phyloP scores from a whole-genome alignment of 2,797 vertebrate genomes.

The Acomys russatus region DNA sequence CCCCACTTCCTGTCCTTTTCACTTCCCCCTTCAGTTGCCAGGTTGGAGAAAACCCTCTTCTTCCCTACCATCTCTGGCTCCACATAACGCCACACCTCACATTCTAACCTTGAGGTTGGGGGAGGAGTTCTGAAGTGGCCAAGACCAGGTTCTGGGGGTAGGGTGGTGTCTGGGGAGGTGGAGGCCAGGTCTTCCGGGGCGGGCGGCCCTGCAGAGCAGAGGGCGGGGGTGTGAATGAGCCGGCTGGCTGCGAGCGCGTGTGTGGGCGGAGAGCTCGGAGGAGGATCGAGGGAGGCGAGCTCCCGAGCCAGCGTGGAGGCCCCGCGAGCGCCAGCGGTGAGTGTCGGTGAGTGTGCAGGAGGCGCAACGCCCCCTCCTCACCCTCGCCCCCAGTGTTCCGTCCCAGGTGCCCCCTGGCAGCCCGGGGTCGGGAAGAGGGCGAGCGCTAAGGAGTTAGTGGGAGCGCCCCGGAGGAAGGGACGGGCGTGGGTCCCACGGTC shows the following conservation, averaged over 20 bases:
- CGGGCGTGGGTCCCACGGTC: background rate
- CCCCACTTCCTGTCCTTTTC: too few species aligned
- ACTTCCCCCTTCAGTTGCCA: too few species aligned
- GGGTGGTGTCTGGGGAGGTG: background rate
- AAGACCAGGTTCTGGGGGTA: background rate
- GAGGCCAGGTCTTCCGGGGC: background rate
- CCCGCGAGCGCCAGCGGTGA: background rate
- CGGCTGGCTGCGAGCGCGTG: background rate
- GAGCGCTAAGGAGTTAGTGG: background rate
- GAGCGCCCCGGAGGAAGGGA: background rate
- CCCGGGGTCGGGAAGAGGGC: background rate
- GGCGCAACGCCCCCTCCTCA: background rate
- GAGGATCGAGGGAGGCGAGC: background rate
- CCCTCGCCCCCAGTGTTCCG: rapidly evolving
- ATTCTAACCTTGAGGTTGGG: background rate
- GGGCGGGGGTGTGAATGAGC: background rate
- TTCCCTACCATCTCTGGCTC: background rate
- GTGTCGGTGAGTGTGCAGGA: background rate
- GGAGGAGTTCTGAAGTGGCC: background rate
- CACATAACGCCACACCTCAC: background rate
- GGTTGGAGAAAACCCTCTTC: background rate
- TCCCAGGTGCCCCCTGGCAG: background rate
- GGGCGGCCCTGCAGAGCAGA: background rate
- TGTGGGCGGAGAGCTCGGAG: background rate
- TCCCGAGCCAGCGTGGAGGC: background rate